phyloP scores from a whole-genome alignment of 2,888 invertebrate genomes.

The Lithophane ornitopus region DNA sequence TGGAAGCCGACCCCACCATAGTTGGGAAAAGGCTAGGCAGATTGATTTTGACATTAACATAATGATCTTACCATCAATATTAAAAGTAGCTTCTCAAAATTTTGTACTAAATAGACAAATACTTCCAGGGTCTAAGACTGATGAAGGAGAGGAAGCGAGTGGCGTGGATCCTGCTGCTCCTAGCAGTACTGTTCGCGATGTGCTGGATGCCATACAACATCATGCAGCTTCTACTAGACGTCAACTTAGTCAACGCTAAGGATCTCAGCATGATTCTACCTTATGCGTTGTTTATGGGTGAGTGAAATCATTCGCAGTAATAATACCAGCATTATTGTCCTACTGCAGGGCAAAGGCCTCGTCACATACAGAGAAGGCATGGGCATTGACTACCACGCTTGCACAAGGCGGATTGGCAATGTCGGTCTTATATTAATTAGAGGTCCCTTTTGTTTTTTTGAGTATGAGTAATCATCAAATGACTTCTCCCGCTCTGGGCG shows the following conservation, averaged over 20 bases:
- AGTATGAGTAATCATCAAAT: no score
- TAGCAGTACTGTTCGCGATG: conserved; percentile 94
- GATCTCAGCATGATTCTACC: conserved; percentile 86
- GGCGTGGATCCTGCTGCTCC: conserved; percentile 93
- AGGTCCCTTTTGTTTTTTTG: no score
- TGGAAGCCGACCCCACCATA: no score
- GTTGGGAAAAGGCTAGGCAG: no score
- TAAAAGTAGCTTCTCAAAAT: not conserved
- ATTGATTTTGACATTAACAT: no score
- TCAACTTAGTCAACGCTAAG: conserved; percentile 83
- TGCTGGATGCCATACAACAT: conserved; percentile 96
- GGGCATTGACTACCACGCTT: not conserved
- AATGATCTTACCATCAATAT: no score
- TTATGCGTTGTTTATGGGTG: conserved; percentile 92
- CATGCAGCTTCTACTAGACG: conserved; percentile 92
- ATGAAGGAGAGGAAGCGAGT: conserved; percentile 93
- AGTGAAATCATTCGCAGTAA: conserved; percentile 47
- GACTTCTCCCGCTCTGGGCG: no score
- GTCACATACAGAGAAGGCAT: not conserved
- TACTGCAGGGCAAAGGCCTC: not conserved
- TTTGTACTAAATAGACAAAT: not conserved
- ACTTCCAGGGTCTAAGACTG: conserved; percentile 90
- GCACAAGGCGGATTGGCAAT: not conserved
- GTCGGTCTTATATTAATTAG: not conserved
- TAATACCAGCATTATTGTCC: not conserved